phyloP scores from a whole-genome alignment of 2,888 invertebrate genomes.

The Phorcus lineatus region DNA sequence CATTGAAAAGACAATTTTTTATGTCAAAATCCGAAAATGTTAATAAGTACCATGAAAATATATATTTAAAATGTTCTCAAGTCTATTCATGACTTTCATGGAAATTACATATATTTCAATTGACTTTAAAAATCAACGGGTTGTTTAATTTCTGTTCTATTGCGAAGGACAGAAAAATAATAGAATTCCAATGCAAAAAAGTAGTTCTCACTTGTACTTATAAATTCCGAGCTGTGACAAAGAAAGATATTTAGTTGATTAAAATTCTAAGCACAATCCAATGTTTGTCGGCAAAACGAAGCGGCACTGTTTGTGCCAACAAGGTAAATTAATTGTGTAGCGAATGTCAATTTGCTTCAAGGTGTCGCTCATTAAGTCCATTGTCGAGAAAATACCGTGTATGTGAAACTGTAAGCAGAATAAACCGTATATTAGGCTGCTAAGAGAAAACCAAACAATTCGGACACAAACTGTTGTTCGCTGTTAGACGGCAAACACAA shows the following conservation, averaged over 20 bases:
- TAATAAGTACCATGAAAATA: too few relatives aligned
- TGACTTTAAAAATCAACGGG: too few relatives aligned
- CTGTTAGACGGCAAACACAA: background rate
- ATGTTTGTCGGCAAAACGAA: constrained; percentile 20
- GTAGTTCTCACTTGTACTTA: too few relatives aligned
- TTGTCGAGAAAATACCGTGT: constrained; percentile 12
- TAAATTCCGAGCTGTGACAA: too few relatives aligned
- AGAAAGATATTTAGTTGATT: background rate
- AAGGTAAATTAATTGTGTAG: background rate
- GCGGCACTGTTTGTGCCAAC: background rate
- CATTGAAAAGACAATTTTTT: too few relatives aligned
- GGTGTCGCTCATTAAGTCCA: constrained; percentile 1
- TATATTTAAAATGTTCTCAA: too few relatives aligned
- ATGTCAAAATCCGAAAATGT: too few relatives aligned
- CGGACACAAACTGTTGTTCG: background rate
- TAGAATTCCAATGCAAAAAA: too few relatives aligned
- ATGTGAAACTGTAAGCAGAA: background rate
- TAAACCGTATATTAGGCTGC: constrained; percentile 4
- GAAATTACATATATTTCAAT: too few relatives aligned
- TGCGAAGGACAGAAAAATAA: too few relatives aligned
- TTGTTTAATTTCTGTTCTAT: too few relatives aligned
- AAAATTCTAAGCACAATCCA: constrained; percentile 2
- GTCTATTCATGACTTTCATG: too few relatives aligned
- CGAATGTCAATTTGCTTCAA: constrained; percentile 17
- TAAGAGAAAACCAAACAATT: constrained; percentile 1